Base-by-base conservation (phyloP, 2,113 vertebrate genomes). In the Actenoides lindsayi region DNA sequence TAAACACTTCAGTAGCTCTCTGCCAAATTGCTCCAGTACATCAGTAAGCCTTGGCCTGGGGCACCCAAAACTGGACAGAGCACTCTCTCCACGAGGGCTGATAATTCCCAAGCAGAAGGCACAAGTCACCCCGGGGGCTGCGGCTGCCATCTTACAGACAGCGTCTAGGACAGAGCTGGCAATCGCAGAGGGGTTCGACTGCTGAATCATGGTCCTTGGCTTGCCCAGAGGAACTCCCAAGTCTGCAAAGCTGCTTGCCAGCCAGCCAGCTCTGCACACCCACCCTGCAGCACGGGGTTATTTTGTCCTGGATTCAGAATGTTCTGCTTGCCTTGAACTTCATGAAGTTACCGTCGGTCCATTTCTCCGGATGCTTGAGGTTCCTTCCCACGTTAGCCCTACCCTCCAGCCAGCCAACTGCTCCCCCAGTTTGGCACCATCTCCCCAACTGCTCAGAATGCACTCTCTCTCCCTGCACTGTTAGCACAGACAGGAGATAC, bases 141-240 rank as follows among this genome's bases (percentile, higher is more conserved):
- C 0, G 0, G 57, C 42, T 44, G 48, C 25, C 13, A 25, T 30
- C 41, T 31, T 33, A 37, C 42, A 59, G 73, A 46, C 3, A 93
- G 28, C 5, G 0, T 37, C 53, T 46, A 74, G 59, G 48, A 69
- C 2, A 12, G 71, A 64, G 84, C 80, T 51, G 54, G n/a, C 27
- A 39, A 44, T 0, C 39, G 46, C 33, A 42, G 30, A 78, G 39
- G 8, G 20, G 11, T 39, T 82, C 60, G 35, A 42, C 41, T 70
- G 81, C 59, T 84, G 68, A 74, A 64, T 83, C 77, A 23, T 1
- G 4, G 33, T 28, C 59, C 74, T 13, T 69, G 73, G 53, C 31
- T 78, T 65, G 44, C 56, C 64, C 69, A 39, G 33, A 56, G 42
- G 8, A 91, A 42, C n/a, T 53, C 59, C 24, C 10, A 83, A 59